Conservation (phyloP, 2,888 invertebrate species). For the Anticlea derivata region DNA sequence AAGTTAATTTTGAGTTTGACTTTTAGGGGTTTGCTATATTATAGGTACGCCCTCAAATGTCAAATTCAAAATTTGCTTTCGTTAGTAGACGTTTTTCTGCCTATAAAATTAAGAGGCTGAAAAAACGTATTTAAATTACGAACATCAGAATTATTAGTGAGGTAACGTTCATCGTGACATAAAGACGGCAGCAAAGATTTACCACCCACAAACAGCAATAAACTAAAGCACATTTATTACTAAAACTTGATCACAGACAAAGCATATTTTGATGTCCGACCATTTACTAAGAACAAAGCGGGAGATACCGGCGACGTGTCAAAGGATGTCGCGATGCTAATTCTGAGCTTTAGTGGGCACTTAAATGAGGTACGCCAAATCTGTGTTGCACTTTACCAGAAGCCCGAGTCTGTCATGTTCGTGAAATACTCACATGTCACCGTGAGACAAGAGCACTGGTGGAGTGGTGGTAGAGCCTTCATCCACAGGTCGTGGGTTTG, state of each 20-base stretch:
- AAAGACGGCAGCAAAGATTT: slow-evolving; percentile 13
- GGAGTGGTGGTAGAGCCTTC: too few relatives aligned
- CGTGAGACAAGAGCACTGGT: too few relatives aligned
- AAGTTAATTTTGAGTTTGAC: too few relatives aligned
- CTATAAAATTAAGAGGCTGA: too few relatives aligned
- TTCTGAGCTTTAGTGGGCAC: slow-evolving; percentile 45
- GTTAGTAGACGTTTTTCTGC: too few relatives aligned
- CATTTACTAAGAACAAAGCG: slow-evolving; percentile 30
- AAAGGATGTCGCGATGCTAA: slow-evolving; percentile 43
- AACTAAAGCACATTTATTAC: slow-evolving; percentile 13
- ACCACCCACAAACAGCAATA: slow-evolving; percentile 16
- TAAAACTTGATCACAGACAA: slow-evolving; percentile 22
- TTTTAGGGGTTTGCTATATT: too few relatives aligned
- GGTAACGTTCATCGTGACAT: background rate
- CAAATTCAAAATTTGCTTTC: background rate
- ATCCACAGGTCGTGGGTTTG: too few relatives aligned
- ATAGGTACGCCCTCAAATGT: too few relatives aligned
- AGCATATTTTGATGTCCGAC: slow-evolving; percentile 20
- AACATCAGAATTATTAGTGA: background rate
- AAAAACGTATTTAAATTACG: too few relatives aligned
- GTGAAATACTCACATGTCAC: too few relatives aligned
- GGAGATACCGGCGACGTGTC: slow-evolving; percentile 31
- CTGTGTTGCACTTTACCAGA: slow-evolving; percentile 2
- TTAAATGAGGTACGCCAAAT: slow-evolving; percentile 37
- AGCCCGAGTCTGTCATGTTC: background rate